Percentiles rank a stretch among this genome's conserved stretches.
phyloP scores from a whole-genome alignment of 2,888 invertebrate species.

The Matsumyia berberina region DNA sequence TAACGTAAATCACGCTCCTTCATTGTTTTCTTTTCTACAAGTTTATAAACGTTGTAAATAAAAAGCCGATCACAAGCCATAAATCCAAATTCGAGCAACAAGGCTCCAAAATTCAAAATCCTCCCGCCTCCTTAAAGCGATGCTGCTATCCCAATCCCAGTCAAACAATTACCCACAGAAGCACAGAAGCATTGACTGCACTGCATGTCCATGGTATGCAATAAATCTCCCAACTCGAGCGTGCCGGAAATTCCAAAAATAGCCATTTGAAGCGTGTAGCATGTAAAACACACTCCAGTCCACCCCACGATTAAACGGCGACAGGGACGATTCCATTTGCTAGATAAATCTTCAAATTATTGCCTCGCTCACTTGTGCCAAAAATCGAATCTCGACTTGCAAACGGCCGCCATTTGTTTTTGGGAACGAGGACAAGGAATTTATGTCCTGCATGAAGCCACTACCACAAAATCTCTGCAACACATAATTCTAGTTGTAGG shows the following conservation, averaged over 20 bases:
- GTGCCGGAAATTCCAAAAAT: constrained; percentile 45
- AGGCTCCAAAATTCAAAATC: not conserved
- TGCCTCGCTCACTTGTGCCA: constrained; percentile 50
- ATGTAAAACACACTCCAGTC: constrained; percentile 61
- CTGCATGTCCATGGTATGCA: constrained; percentile 35
- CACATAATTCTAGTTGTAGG: constrained; percentile 13
- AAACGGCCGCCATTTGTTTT: constrained; percentile 61
- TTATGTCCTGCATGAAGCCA: constrained; percentile 50
- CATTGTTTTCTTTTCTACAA: too few relatives aligned
- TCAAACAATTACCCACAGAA: constrained; percentile 35
- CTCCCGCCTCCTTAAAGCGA: constrained; percentile 41
- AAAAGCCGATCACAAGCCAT: too few relatives aligned
- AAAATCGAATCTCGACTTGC: constrained; percentile 67
- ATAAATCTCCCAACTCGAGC: constrained; percentile 46
- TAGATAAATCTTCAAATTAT: constrained; percentile 73
- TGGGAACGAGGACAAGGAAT: constrained; percentile 46
- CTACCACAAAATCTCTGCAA: constrained; percentile 45
- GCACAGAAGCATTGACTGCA: constrained; percentile 10
- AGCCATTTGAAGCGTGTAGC: constrained; percentile 54
- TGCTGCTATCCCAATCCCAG: constrained; percentile 4
- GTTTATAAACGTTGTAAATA: too few relatives aligned
- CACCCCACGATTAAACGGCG: constrained; percentile 4
- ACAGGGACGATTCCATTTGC: constrained; percentile 43
- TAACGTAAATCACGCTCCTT: too few relatives aligned
- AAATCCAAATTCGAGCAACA: constrained; percentile 26